phyloP scores from a whole-genome alignment of 2,888 invertebrate species.

The Graphium colonna region DNA sequence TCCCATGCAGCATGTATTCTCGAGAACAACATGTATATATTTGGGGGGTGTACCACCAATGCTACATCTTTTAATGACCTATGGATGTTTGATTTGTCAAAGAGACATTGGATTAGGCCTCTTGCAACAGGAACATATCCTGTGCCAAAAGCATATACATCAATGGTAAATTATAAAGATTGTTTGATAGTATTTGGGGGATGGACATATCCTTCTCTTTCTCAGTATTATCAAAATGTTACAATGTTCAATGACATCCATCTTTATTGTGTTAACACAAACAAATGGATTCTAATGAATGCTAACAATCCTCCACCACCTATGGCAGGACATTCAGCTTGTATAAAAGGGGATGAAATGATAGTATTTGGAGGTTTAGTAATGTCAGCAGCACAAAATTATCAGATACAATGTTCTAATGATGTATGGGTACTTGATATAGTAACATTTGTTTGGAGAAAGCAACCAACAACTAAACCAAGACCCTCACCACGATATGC shows the following conservation, averaged over 20 bases:
- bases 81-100: slow-evolving; percentile 94
- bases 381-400: slow-evolving; percentile 70
- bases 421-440: slow-evolving; percentile 95
- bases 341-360: slow-evolving; percentile 90
- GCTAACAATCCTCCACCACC: slow-evolving; percentile 87
- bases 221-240: slow-evolving; percentile 91
- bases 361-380: slow-evolving; percentile 89
- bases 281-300: slow-evolving; percentile 88
- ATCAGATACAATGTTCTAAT: slow-evolving; percentile 83
- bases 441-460: slow-evolving; percentile 86
- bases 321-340: slow-evolving; percentile 96
- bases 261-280: slow-evolving; percentile 88
- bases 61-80: slow-evolving; percentile 98
- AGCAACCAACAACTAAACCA: slow-evolving; percentile 83
- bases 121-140: slow-evolving; percentile 93
- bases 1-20: slow-evolving; percentile 94
- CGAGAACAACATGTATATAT: slow-evolving; percentile 94
- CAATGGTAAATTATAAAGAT: slow-evolving; percentile 93
- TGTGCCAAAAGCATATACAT: slow-evolving; percentile 96
- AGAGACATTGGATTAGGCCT: slow-evolving; percentile 91
- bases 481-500: slow-evolving; percentile 93
- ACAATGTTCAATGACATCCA: slow-evolving; percentile 96
- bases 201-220: slow-evolving; percentile 94
- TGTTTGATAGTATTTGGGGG: slow-evolving; percentile 95
- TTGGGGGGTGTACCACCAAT: slow-evolving; percentile 96